A percentile compares a stretch with the other conserved stretches of the same genome.
Conservation (phyloP, 2,888 invertebrate genomes). For the Cecidostiba fungosa region DNA sequence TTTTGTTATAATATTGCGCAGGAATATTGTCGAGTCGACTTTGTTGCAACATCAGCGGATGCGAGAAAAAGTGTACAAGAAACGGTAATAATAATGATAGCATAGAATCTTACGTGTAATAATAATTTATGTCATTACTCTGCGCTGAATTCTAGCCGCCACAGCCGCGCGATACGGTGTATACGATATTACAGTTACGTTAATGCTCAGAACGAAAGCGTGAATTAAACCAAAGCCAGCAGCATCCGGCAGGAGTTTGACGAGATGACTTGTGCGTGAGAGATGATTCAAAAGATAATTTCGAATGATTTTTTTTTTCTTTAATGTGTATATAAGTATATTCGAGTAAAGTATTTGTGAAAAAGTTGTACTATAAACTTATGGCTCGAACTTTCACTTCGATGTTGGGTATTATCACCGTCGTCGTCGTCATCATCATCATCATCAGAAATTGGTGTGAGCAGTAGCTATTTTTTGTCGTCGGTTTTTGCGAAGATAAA, state of each 20-base stretch:
- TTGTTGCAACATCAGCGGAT: neutral
- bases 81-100: constrained; percentile 40
- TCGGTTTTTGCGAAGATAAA: neutral
- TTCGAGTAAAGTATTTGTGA: neutral
- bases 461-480: no score
- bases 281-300: neutral
- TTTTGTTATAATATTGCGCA: neutral
- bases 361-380: neutral
- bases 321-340: neutral
- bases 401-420: no score
- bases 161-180: constrained; percentile 73
- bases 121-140: constrained; percentile 56
- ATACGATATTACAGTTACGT: constrained; percentile 75
- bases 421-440: no score
- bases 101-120: constrained; percentile 33
- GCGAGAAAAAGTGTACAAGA: neutral
- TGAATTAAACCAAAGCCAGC: constrained; percentile 53
- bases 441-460: no score
- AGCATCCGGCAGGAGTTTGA: neutral
- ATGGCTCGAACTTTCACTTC: neutral
- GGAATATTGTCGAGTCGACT: neutral
- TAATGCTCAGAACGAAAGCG: constrained; percentile 71
- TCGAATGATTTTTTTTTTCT: neutral
- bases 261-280: neutral
- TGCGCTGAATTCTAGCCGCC: constrained; percentile 64